A percentile compares a stretch with the other conserved stretches of the same genome.
These are phyloP conservation scores for Atractosteus spatula DNA, from an alignment of 2,113 vertebrate species.

Conservation along the genomic window DNA sequence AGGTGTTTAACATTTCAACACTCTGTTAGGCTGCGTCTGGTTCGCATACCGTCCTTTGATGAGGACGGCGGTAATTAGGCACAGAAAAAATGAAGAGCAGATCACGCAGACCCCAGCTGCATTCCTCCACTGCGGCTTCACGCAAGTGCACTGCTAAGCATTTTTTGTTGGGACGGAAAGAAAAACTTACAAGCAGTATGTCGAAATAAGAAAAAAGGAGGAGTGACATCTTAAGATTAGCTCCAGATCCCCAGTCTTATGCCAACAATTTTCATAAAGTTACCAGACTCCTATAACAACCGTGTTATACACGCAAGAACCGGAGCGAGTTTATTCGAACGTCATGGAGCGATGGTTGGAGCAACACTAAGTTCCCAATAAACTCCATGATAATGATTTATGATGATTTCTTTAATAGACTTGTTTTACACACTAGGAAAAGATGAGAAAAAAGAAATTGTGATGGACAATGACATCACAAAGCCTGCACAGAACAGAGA, in stretches of 20 bases:
- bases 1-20: not conserved
- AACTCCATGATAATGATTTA: too few relatives aligned
- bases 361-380: too few relatives aligned
- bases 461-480: too few relatives aligned
- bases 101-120: not conserved
- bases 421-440: too few relatives aligned
- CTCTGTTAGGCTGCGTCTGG: not conserved
- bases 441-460: too few relatives aligned
- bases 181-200: conserved; percentile 2
- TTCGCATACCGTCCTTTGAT: not conserved
- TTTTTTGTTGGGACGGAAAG: not conserved
- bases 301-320: not conserved
- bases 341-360: too few relatives aligned
- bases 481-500: too few relatives aligned
- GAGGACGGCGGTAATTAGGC: not conserved
- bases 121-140: conserved; percentile 3
- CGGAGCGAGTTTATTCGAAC: too few relatives aligned
- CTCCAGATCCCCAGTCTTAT: not conserved
- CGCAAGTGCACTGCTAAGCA: conserved; percentile 5
- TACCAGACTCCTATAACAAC: not conserved
- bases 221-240: not conserved
- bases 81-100: not conserved
- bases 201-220: not conserved
- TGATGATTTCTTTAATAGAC: too few relatives aligned
- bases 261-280: not conserved